Base-by-base conservation (phyloP, 2,888 invertebrate genomes). In the Acleris emargana region DNA sequence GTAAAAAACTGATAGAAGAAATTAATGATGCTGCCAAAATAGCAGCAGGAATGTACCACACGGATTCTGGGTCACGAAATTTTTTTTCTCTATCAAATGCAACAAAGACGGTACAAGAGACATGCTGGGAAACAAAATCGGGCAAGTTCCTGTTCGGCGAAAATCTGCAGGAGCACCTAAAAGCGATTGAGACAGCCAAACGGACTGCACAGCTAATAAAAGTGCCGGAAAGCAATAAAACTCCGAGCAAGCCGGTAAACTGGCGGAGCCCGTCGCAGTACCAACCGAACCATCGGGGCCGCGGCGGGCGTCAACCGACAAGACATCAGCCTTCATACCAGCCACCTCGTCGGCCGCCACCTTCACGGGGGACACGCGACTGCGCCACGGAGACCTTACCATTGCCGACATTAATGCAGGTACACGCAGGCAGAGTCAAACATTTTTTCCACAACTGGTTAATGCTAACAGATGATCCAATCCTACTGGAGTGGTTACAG, bases 341-440 rank as follows among this genome's bases (percentile, higher is more conserved):
- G n/a, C 49, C 58, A n/a, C 2, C 50, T 18, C 49, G 38, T 49
- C 4, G 22, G 52, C 51, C 42, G 42, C 47, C 7, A 51, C 51
- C 25, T 25, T 13, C 51, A 25, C 18, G 22, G 51, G 22, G 25
- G 16, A 22, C 51, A 63, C 22, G 18, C 11, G 38, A 11, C 11
- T 9, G 38, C 38, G 25, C 28, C 18, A 32, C 55, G 50, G n/a
- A 22, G 52, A 11, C 43, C 16, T 16, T 38, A 58, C 18, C 20
- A 25, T 52, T 64, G 58, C 50, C 47, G 38, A 22, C 50, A 49
- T n/a, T 53, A 62, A n/a, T 25, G 51, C 22, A 59, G 55, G 50
- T 50, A 47, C 47, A 63, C 60, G 69, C 61, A 47, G 69, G 64
- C 11, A 64, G 63, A 62, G 11, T 69, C n/a, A 45, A 4, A 28